phyloP scores from a whole-genome alignment of 2,888 invertebrate species.

The Metellina segmentata region DNA sequence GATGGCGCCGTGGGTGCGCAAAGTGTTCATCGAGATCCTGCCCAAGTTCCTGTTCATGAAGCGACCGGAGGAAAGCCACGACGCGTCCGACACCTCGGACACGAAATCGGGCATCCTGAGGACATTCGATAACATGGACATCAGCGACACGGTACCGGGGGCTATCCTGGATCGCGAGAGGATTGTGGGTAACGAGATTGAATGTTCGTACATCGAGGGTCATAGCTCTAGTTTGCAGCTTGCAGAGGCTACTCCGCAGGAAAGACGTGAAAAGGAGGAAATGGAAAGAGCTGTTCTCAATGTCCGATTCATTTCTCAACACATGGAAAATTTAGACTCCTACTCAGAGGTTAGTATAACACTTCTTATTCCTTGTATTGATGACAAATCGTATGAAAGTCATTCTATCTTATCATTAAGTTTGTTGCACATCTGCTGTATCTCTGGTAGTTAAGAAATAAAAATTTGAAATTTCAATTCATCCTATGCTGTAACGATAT shows the following conservation, averaged over 20 bases:
- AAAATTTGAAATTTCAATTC: too few species aligned
- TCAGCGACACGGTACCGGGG: conserved; percentile 67
- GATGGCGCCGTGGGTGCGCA: conserved; percentile 89
- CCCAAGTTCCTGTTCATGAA: conserved; percentile 94
- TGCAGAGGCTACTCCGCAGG: conserved; percentile 27
- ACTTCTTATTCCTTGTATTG: too few species aligned
- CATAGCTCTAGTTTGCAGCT: conserved; percentile 21
- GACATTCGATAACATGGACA: conserved; percentile 67
- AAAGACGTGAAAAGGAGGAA: conserved; percentile 74
- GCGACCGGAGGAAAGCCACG: conserved; percentile 87
- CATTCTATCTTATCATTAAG: too few species aligned
- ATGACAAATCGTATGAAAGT: too few species aligned
- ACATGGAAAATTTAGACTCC: conserved; percentile 95
- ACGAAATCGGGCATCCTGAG: conserved; percentile 51
- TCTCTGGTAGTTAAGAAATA: too few species aligned
- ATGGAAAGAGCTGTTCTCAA: conserved; percentile 94
- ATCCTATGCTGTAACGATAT: too few species aligned
- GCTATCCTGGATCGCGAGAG: conserved; percentile 62
- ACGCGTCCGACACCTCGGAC: conserved; percentile 65
- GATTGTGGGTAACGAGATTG: conserved; percentile 47
- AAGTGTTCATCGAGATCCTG: conserved; percentile 92
- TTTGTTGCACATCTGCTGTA: too few species aligned
- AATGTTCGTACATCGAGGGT: conserved; percentile 66
- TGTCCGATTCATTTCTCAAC: conserved; percentile 96
- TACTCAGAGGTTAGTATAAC: conserved; percentile 92